These are phyloP conservation scores for Rana temporaria DNA, from an alignment of 2,113 vertebrate genomes.

Conservation along the genomic window DNA sequence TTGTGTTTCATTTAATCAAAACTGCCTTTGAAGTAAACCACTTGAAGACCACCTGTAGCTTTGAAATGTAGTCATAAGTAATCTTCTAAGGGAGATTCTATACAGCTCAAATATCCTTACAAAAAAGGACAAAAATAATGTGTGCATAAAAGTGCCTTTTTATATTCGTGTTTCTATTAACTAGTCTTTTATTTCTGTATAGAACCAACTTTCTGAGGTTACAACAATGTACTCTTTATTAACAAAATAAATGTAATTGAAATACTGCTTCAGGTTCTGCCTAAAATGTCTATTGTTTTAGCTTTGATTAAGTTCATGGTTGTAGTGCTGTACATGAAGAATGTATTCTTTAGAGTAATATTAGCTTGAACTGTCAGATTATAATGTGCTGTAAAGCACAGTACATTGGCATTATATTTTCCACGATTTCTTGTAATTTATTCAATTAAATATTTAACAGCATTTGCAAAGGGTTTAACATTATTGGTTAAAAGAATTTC, in stretches of 20 bases:
- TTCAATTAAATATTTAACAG: no score
- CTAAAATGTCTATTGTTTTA: slow-evolving; percentile 58
- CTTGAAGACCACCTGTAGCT: slow-evolving; percentile 84
- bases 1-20: slow-evolving; percentile 78
- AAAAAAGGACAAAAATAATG: slow-evolving; percentile 60
- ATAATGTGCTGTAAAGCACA: neutral
- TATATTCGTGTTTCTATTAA: slow-evolving; percentile 69
- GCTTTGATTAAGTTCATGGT: slow-evolving; percentile 45
- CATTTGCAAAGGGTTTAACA: no score
- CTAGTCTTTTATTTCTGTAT: slow-evolving; percentile 55
- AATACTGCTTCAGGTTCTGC: slow-evolving; percentile 55
- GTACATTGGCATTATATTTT: neutral
- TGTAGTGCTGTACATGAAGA: slow-evolving; percentile 8
- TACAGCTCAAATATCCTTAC: slow-evolving; percentile 57
- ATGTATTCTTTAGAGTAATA: neutral
- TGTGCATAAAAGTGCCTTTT: slow-evolving; percentile 63
- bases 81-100: slow-evolving; percentile 63
- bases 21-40: slow-evolving; percentile 85
- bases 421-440: no score
- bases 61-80: slow-evolving; percentile 81
- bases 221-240: slow-evolving; percentile 52
- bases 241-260: slow-evolving; percentile 51
- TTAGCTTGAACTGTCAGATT: neutral
- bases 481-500: no score
- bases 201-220: slow-evolving; percentile 54